Evolutionary conservation across 2,888 invertebrate species (phyloP), one percentile per base, ranked within the genome.

Genomic region (Polydrusus pterygomalis): DNA sequence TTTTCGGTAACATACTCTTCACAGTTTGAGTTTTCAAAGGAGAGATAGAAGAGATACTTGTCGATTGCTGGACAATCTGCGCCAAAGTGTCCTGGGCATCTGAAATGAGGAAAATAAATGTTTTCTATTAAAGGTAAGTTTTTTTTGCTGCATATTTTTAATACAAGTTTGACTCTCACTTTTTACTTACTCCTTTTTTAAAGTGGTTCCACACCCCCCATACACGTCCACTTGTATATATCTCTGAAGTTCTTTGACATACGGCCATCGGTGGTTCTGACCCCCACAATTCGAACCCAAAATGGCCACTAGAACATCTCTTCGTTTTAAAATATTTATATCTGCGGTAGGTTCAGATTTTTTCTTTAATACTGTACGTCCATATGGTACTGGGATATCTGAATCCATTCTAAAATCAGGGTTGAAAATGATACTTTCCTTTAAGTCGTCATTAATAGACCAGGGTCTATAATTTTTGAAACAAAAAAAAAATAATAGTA

Each of bases 1-100:
- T 94, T 94, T 82, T 94, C 94, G 0, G 93, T 93, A 58, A 94
- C 85, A 81, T 94, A 94, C 82, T 93, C 91, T 7, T 88, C 88
- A 82, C 94, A 94, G 80, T 91, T 90, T 0, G 92, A 90, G 82
- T 93, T 94, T 85, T 94, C 94, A 78, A 94, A 91, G 0, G 92
- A 90, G 51, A 94, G 84, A 81, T 93, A 93, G 84, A 94, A 94
- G 80, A 92, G 88, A 84, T 93, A 94, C 9, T 89, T 81, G 0
- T 88, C 85, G 54, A 93, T 85, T 7, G 85, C 79, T 2, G 88
- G 84, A 79, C 94, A 94, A 83, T 93, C 92, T 0, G 85, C 82
- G 79, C 79, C 86, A 79, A 91, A 92, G 83, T 93, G 92, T 11
- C 92, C 92, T 0, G 92, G 91, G 80, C 93, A 93, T 40, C 91